Percentiles rank a stretch among this genome's conserved stretches.
These are phyloP conservation scores for Zophobas morio DNA, from an alignment of 1,140 invertebrate genomes.

Conservation along the genomic window DNA sequence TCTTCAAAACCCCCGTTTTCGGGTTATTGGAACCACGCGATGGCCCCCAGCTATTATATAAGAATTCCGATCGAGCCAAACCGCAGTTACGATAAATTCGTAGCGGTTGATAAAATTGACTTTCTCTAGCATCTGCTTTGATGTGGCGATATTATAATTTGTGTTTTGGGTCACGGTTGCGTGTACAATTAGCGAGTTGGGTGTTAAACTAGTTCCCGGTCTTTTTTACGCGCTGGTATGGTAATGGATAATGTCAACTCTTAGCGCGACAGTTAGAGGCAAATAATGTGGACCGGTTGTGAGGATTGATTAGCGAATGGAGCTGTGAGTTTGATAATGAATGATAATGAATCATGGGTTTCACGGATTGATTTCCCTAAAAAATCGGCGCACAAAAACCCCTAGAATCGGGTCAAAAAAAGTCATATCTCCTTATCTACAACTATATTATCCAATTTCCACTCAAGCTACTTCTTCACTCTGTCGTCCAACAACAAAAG, in stretches of 20 bases:
- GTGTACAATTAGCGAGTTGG: background rate
- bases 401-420: too few relatives aligned
- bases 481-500: background rate
- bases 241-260: background rate
- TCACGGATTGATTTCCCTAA: too few relatives aligned
- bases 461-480: too few relatives aligned
- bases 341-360: too few relatives aligned
- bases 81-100: background rate
- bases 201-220: slow-evolving; percentile 2
- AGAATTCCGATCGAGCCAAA: too few relatives aligned
- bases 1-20: too few relatives aligned
- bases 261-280: background rate
- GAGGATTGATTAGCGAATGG: background rate
- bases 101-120: background rate
- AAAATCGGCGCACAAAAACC: too few relatives aligned
- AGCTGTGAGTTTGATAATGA: too few relatives aligned
- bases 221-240: background rate
- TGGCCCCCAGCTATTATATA: too few relatives aligned
- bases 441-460: too few relatives aligned
- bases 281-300: background rate
- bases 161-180: background rate
- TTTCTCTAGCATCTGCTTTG: background rate
- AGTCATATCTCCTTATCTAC: too few relatives aligned
- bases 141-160: background rate
- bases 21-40: too few relatives aligned